phyloP scores from a whole-genome alignment of 92 coral and sea anemone species.

The Palythoa grandiflora region DNA sequence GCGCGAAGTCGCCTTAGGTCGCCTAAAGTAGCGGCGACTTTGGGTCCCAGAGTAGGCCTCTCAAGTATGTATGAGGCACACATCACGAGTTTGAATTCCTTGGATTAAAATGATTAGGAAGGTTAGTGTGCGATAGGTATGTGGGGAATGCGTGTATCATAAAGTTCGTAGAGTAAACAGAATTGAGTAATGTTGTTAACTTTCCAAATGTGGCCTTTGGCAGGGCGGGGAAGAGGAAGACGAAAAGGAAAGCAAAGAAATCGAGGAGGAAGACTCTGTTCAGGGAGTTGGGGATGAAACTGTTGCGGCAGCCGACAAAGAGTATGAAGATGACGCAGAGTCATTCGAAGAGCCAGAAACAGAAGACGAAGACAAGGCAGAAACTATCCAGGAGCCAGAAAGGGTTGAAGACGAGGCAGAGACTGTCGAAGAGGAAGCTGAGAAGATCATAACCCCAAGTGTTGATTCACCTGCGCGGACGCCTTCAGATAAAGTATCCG shows the following conservation, averaged over 20 bases:
- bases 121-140: not conserved
- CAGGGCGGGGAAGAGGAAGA: not conserved
- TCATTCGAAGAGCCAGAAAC: conserved; percentile 45
- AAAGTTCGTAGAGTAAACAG: not conserved
- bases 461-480: conserved; percentile 10
- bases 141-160: not conserved
- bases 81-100: too few species aligned
- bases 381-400: not conserved
- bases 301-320: conserved; percentile 32
- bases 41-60: too few species aligned
- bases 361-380: not conserved
- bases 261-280: conserved; percentile 40
- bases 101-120: too few species aligned
- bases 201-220: not conserved
- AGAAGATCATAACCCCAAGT: not conserved
- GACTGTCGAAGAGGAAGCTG: too few species aligned
- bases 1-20: too few species aligned
- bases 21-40: too few species aligned
- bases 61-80: too few species aligned
- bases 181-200: not conserved
- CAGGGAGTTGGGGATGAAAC: conserved; percentile 27
- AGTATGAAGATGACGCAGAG: conserved; percentile 64
- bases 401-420: too few species aligned
- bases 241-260: not conserved
- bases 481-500: conserved; percentile 25